Evolutionary conservation across 2,797 vertebrate species (phyloP).

Genomic region (Thunnus albacares): DNA sequence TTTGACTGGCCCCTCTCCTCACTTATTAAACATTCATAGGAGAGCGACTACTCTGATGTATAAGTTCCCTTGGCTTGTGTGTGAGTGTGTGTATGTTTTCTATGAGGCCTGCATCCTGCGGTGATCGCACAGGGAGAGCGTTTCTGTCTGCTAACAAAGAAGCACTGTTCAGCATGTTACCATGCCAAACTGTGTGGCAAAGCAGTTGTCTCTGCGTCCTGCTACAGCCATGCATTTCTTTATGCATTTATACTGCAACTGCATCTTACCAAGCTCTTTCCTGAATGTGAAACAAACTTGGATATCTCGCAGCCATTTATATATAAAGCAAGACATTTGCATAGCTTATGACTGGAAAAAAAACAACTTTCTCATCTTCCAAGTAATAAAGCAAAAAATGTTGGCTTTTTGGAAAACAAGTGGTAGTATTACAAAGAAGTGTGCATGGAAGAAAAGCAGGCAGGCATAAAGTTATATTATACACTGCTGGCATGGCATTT

Average conservation of each 20-base stretch:
- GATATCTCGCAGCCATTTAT: background rate
- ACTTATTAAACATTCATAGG: slow-evolving; percentile 69
- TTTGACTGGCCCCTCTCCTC: slow-evolving; percentile 57
- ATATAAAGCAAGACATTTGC: background rate
- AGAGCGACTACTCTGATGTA: slow-evolving; percentile 58
- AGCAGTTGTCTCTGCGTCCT: slow-evolving; percentile 41
- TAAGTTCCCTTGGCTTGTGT: slow-evolving; percentile 53
- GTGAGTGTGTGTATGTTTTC: slow-evolving; percentile 58
- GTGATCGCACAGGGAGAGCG: slow-evolving; percentile 81
- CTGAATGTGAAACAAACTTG: background rate
- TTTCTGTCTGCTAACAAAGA: slow-evolving; percentile 87
- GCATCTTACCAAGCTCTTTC: background rate
- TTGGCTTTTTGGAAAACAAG: no score
- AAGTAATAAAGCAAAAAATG: no score
- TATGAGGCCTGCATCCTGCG: slow-evolving; percentile 80
- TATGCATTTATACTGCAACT: background rate
- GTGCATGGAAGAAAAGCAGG: no score
- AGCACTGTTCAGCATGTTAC: slow-evolving; percentile 80
- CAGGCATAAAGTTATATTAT: no score
- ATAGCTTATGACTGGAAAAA: no score
- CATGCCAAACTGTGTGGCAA: slow-evolving; percentile 22
- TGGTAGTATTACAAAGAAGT: no score
- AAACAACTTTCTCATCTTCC: no score
- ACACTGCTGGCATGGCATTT: no score
- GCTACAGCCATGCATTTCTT: slow-evolving; percentile 18